A percentile compares a stretch with the other conserved stretches of the same genome.
Evolutionary conservation across 2,888 invertebrate genomes (phyloP).

Genomic region (Cryptus viduatorius): DNA sequence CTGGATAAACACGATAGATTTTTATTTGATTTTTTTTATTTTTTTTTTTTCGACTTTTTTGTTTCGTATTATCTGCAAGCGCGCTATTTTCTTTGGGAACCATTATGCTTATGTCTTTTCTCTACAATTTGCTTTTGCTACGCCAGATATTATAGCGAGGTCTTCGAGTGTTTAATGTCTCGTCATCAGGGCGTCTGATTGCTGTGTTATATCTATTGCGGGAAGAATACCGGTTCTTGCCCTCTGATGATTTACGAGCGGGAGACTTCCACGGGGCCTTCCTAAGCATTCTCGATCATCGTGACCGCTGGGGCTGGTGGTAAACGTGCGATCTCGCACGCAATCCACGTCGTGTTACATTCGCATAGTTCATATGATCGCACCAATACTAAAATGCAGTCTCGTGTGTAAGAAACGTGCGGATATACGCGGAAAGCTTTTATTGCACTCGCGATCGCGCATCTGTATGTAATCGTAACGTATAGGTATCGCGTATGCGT

Average conservation of each 20-base stretch:
- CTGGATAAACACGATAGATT: not conserved
- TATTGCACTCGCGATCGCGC: conserved; percentile 35
- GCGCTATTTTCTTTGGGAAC: not conserved
- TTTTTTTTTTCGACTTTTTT: not conserved
- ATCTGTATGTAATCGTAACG: not conserved
- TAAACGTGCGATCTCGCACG: conserved; percentile 79
- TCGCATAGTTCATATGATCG: not conserved
- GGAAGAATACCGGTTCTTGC: conserved; percentile 24
- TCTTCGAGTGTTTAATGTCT: not conserved
- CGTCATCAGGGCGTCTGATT: too few species aligned
- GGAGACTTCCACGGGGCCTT: conserved; percentile 14
- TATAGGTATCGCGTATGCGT: not conserved
- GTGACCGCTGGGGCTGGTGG: conserved; percentile 68
- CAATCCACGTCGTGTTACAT: conserved; percentile 61
- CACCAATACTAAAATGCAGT: conserved; percentile 24
- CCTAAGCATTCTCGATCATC: conserved; percentile 28
- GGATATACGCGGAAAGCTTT: not conserved
- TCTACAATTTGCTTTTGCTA: not conserved
- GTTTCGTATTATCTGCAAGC: not conserved
- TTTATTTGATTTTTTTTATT: not conserved
- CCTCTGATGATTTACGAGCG: conserved; percentile 16
- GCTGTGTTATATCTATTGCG: not conserved
- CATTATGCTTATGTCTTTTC: not conserved
- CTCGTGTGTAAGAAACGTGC: not conserved
- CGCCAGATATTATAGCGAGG: not conserved